Evolutionary conservation across 92 coral and sea anemone genomes (phyloP), one percentile per base, ranked within the genome.

Genomic region (Pocillopora grandis): DNA sequence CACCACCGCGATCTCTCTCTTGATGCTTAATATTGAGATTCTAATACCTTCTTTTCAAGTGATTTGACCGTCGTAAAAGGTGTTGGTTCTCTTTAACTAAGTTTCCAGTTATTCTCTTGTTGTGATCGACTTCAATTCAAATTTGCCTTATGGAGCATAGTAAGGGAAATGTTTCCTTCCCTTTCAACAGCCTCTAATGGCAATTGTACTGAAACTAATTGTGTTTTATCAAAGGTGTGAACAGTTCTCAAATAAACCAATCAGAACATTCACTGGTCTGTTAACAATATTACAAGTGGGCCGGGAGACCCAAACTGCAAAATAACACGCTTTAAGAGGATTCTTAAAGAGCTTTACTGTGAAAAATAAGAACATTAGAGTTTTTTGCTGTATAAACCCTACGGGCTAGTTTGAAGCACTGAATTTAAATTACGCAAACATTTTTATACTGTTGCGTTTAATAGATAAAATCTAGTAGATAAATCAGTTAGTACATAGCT

Each of bases 201-300:
- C 64, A 77, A 62, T 77, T 10, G 12, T 48, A 36, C 14, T 9
- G 14, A 16, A 16, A 62, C 70, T 62, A 17, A 49, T 36, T 63
- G 81, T 49, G 10, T 77, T 37, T 77, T 64, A 77, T 62, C 19
- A 10, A 36, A 62, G 15, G 6, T 19, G 70, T 77, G 60, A 62
- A 77, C 48, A 62, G 17, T 52, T 63, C 21, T 2, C 56, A 20
- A 37, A 77, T 19, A 59, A 62, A 48, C 81, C 81, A 62, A 77
- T 77, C 81, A 42, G 78, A 55, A 8, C 12, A 57, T 48, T 62
- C 42, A 62, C 66, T 35, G 71, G 19, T 10, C 71, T 33, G 17
- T 77, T 62, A 77, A 77, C 23, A n/a, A 19, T 23, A 36, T 56
- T 12, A 11, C 16, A 1, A 14, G 23, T 60, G 64, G 62, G 55